phyloP scores from a whole-genome alignment of 2,888 invertebrate species.

The Andrena praecox region DNA sequence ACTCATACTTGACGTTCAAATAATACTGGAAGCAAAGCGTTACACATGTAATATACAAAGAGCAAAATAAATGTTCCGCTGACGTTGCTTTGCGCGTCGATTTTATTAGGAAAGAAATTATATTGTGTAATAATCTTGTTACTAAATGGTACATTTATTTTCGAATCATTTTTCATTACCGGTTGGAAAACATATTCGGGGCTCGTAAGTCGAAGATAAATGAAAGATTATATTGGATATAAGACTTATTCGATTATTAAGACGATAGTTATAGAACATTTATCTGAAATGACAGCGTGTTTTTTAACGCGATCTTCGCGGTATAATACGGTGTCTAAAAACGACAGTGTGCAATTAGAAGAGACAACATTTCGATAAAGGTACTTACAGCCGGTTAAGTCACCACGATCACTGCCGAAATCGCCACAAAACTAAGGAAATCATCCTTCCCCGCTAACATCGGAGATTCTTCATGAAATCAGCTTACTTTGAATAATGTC shows the following conservation, averaged over 20 bases:
- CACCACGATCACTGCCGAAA: conserved; percentile 75
- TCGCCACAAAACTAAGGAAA: conserved; percentile 72
- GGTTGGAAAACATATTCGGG: neutral
- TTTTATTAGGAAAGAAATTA: conserved; percentile 1
- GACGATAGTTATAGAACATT: conserved; percentile 37
- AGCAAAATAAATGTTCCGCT: neutral
- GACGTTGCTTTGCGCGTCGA: neutral
- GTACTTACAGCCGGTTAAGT: conserved; percentile 60
- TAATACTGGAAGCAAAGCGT: conserved; percentile 48
- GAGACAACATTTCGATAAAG: neutral
- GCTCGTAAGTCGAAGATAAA: conserved; percentile 6
- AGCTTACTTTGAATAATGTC: conserved; percentile 62
- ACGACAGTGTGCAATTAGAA: neutral
- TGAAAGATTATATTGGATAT: conserved; percentile 19
- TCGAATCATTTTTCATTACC: neutral
- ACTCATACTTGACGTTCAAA: conserved; percentile 75
- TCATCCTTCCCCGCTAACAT: conserved; percentile 75
- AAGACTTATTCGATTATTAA: conserved; percentile 32
- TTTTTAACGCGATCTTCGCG: conserved; percentile 12
- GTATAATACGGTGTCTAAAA: neutral
- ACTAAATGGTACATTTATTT: neutral
- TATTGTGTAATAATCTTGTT: neutral
- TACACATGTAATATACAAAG: neutral
- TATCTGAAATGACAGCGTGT: conserved; percentile 48
- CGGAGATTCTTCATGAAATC: conserved; percentile 62